Base-by-base conservation (phyloP, 2,888 invertebrate genomes). In the Platypus cylindrus region DNA sequence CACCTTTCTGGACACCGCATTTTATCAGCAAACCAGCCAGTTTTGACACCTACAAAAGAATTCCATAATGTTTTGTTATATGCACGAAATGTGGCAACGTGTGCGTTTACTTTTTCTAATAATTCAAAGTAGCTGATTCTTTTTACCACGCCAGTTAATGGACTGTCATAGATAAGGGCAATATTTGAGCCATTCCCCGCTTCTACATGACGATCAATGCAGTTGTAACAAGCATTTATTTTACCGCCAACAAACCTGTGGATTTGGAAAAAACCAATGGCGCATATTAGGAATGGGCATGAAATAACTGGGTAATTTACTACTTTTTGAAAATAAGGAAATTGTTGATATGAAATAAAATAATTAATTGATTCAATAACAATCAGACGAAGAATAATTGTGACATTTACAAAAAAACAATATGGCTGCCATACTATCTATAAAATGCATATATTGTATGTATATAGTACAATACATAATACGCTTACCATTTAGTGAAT, bases 191-290 rank as follows among this genome's bases (percentile, higher is more conserved):
- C 91, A 9, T 71, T 67, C 0, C 91, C 91, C 0, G 71, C 73
- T 5, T 70, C 68, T 3, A 93, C 81, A 63, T 94, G 93, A 0
- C 93, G 72, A 60, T 94, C 94, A 7, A 94, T 67, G 0, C 90
- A 85, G 60, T 94, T 94, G 67, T 90, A 81, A 53, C 91, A 90
- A 0, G 90, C 89, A 50, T 91, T 94, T 56, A 93, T 59, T 60
- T 90, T 81, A 1, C 93, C 94, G 1, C 89, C 93, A 2, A 76
- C 75, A 67, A 80, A 89, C 87, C 86, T 83, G 45, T 27, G 48
- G 48, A 30, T 28, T 20, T n/a, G n/a, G n/a, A n/a, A n/a, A n/a
- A n/a, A n/a, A n/a, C n/a, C n/a, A n/a, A n/a, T n/a, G n/a, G n/a
- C n/a, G n/a, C n/a, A n/a, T n/a, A n/a, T n/a, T n/a, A n/a, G n/a